Base-by-base conservation (phyloP, 2,113 vertebrate species). In the Apus apus region DNA sequence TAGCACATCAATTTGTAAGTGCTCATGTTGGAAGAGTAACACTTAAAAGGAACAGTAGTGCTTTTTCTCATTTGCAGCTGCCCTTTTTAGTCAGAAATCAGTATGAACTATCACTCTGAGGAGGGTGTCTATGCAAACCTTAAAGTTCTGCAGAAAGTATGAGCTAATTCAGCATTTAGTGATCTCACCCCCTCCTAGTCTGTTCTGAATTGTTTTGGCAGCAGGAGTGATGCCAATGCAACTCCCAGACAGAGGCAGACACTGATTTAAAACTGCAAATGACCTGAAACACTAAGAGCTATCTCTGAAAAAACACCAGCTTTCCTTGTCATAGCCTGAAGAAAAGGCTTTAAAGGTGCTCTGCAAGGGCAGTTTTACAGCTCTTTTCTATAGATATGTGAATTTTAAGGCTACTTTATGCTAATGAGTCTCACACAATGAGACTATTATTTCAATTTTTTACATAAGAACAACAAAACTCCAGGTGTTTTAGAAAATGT, bases 91-190 rank as follows among this genome's bases (percentile, higher is more conserved):
- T 91, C 40, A 79, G 45, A 91, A 91, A 78, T 81, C 83, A 64
- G 48, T 88, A 93, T 12, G 29, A 89, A 18, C 40, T 46, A 76
- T 79, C 32, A 34, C 19, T 65, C 30, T 79, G 60, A 82, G 23
- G 9, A 87, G 13, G 11, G 13, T 1, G 6, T 48, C 38, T 67
- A 10, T 40, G 32, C 21, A 93, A 85, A 91, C 19, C 38, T 84
- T 79, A 25, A 76, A 54, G 20, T 76, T 82, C 51, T 76, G 17
- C 30, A 79, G 67, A 66, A 89, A 85, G 38, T 16, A 94, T 94
- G 78, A 95, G 29, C 43, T 90, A 91, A 94, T 91, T 91, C 51
- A 58, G 2, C n/a, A 66, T 62, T 82, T 83, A 80, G 38, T 95
- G 89, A 94, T 94, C 71, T 95, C 78, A 94, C 13, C 9, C 4